Evolutionary conservation across 2,797 vertebrate genomes (phyloP).

Genomic region (Mus spretus): DNA sequence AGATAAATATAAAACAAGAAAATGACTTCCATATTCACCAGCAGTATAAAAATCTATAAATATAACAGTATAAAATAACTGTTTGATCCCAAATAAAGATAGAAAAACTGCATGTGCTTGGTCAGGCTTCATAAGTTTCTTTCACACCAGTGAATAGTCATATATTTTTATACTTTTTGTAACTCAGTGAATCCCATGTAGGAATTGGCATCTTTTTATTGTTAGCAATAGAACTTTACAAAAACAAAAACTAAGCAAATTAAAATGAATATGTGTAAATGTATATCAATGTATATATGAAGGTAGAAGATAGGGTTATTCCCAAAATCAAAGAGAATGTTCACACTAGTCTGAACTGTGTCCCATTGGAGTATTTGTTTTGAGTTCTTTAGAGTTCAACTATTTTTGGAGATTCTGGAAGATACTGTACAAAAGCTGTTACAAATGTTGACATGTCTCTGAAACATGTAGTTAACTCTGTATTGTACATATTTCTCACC

Average conservation of each 20-base stretch:
- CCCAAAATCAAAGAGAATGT: background rate
- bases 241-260: background rate
- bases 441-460: background rate
- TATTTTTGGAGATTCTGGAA: background rate
- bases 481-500: background rate
- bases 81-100: constrained; percentile 31
- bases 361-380: background rate
- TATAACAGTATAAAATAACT: constrained; percentile 50
- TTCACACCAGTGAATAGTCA: background rate
- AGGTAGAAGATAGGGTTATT: background rate
- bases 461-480: background rate
- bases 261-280: background rate
- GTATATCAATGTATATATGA: background rate
- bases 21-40: background rate
- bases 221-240: background rate
- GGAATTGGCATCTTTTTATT: background rate
- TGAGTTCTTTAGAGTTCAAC: background rate
- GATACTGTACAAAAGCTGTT: background rate
- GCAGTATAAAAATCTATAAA: constrained; percentile 1
- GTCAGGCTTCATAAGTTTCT: background rate
- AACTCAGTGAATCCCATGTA: background rate
- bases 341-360: background rate
- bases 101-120: constrained; percentile 38
- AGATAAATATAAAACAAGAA: background rate
- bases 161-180: constrained; percentile 59